Base-by-base conservation (phyloP, 2,113 vertebrate genomes). In the Leptocoma aspasia region DNA sequence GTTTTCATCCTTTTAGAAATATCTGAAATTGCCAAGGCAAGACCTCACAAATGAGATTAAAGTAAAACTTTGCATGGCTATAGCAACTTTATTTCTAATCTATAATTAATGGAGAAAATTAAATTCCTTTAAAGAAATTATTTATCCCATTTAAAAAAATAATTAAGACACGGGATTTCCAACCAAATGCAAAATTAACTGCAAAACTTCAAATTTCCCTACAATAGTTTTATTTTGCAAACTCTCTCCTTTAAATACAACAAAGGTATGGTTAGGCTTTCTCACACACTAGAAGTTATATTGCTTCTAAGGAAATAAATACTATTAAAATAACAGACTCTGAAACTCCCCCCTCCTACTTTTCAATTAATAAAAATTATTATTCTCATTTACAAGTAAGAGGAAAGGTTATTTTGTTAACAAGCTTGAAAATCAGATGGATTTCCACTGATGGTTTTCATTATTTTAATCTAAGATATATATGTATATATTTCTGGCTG, bases 341-440 rank as follows among this genome's bases (percentile, higher is more conserved):
- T 28, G 11, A 54, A 2, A 1, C 2, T 8, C 35, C 44, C 16
- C 19, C 11, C 10, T 9, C 6, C 10, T 13, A 15, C 47, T 41
- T 77, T 44, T 35, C 18, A 69, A 77, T 31, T 33, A 63, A 30
- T 23, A 52, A 41, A 72, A 72, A 47, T 21, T 59, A 75, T 33
- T 76, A 69, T 39, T 31, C 2, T 68, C 28, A 54, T 70, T 57
- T 39, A 37, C 39, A 79, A 60, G 8, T 49, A 75, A 30, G n/a
- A 65, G 3, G 3, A 60, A 44, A 7, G 2, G 5, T 64, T 27
- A n/a, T 82, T 82, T 86, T 66, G 24, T 21, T 44, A 81, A 22
- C 9, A n/a, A 59, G 10, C 41, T 15, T 41, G 42, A 90, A 87
- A 83, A 77, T 66, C 27, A 73, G 31, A 66, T 37, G 17, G 4